Base-by-base conservation (phyloP, 2,113 vertebrate genomes). In the Malurus melanocephalus region DNA sequence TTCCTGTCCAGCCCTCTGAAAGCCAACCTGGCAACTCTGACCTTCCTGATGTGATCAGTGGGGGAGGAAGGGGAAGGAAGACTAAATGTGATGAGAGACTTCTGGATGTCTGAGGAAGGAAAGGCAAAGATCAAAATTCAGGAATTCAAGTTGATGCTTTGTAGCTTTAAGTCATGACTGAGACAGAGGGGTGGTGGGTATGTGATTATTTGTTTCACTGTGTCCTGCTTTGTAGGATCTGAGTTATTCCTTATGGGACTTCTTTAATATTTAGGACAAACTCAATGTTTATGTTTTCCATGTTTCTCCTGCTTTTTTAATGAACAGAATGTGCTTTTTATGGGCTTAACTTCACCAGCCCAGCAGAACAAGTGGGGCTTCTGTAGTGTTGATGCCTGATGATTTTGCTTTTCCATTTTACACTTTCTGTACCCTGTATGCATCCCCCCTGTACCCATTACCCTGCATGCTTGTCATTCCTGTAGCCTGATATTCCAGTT, bases 281-380 rank as follows among this genome's bases (percentile, higher is more conserved):
- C 26, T 80, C 16, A 7, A 0, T 22, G 13, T 53, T 52, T 68
- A 8, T 19, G 1, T 69, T 27, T 64, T 28, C 28, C 5, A 1
- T 8, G 7, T 32, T 42, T 4, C 26, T 77, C 16, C n/a, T 64
- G 52, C 15, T 18, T 27, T 23, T 81, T 61, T 45, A 35, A n/a
- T 43, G 18, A 69, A 49, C 3, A 0, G 33, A 35, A 23, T 1
- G 0, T 30, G 7, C 30, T 61, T 30, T 46, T 66, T 30, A 16
- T 18, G 30, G 21, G 10, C 33, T 79, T 71, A 38, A 40, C 32
- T 88, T 38, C 16, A 8, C 13, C 17, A 52, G 26, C 18, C 11
- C 24, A 35, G 18, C 5, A 2, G 23, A 43, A 42, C 27, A 4
- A 23, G 26, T 20, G 16, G 46, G 28, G 56, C 21, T 59, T n/a